These are phyloP conservation scores for Tenthredo notha DNA, from an alignment of 2,888 invertebrate genomes.

Conservation along the genomic window DNA sequence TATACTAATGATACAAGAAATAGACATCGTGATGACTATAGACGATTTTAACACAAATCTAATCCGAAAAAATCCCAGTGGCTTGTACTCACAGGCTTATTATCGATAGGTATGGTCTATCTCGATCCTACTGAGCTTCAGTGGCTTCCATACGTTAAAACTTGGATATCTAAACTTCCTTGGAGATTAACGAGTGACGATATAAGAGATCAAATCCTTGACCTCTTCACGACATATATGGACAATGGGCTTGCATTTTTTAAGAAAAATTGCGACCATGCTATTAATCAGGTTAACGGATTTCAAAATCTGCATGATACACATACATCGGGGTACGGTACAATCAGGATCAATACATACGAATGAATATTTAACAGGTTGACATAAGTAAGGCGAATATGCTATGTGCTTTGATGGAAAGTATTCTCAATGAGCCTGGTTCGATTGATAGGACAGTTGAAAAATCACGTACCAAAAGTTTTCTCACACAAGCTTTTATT, in stretches of 20 bases:
- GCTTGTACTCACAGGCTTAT: conserved; percentile 14
- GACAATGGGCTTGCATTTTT: conserved; percentile 85
- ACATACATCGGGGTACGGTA: neutral
- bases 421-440: conserved; percentile 84
- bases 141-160: conserved; percentile 89
- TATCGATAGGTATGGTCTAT: conserved; percentile 91
- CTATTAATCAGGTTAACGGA: conserved; percentile 86
- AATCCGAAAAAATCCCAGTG: neutral
- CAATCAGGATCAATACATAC: neutral
- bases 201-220: conserved; percentile 83
- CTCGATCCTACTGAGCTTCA: conserved; percentile 91
- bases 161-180: conserved; percentile 85
- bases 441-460: conserved; percentile 83
- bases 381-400: conserved; percentile 90
- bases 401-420: conserved; percentile 87
- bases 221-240: conserved; percentile 85
- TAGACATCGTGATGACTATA: neutral
- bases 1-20: neutral
- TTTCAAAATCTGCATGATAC: conserved; percentile 32
- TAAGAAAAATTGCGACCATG: conserved; percentile 84
- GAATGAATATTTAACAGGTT: conserved; percentile 80
- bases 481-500: conserved; percentile 88
- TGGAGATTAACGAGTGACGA: conserved; percentile 80
- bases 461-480: conserved; percentile 80
- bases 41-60: conserved; percentile 28